Evolutionary conservation across 2,888 invertebrate species (phyloP), one percentile per base, ranked within the genome.

Genomic region (Deilephila elpenor): DNA sequence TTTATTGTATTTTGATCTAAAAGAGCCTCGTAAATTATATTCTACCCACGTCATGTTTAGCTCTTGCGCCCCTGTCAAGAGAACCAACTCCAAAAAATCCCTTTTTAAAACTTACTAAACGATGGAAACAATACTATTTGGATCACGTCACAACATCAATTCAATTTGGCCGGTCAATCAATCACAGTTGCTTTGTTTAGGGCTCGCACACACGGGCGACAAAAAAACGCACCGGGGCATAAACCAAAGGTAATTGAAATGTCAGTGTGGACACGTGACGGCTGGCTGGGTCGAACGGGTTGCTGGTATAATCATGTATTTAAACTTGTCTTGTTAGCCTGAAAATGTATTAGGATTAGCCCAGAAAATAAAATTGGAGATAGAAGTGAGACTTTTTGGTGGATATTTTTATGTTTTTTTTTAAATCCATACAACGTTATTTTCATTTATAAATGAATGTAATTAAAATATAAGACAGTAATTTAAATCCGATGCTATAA

Each of bases 211-310:
- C 59, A 34, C 20, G 70, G 14, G 20, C 44, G 70, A 29, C 29
- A 70, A 70, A 71, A 59, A 59, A 37, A 17, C 53, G 71, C 44
- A 59, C 20, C 14, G 7, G 44, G 37, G 56, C 29, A 70, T 34
- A 44, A 59, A 60, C 60, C 25, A 25, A 44, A 59, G 59, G 71
- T 71, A 71, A 71, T 60, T 71, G 60, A 60, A 71, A 60, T 59
- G 71, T 71, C 60, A 37, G 11, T 25, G 44, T 34, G 25, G n/a
- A 71, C 56, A 44, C 59, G 59, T 71, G 44, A 59, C 17, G 34
- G 59, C 20, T 34, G n/a, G 37, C 17, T 71, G 29, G 34, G 6
- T 20, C 32, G n/a, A 11, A 56, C 37, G 56, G 20, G 34, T 64
- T 64, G 64, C 8, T 19, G 64, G 32, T 34, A 32, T 60, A 62